Evolutionary conservation across 2,888 invertebrate genomes (phyloP).

Genomic region (Patella depressa): DNA sequence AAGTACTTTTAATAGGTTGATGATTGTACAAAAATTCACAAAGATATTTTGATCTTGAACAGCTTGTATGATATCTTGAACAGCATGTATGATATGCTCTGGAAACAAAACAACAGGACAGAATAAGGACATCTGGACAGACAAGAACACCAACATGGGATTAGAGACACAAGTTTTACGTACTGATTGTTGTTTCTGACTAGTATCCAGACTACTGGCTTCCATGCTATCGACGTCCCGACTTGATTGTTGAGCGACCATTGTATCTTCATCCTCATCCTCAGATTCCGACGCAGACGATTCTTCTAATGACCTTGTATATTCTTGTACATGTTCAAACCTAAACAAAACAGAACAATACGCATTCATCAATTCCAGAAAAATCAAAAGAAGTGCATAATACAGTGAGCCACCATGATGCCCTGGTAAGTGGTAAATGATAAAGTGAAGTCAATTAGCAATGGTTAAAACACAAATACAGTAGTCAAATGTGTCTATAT

Average conservation of each 20-base stretch:
- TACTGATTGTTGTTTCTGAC: constrained; percentile 7
- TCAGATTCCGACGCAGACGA: constrained; percentile 55
- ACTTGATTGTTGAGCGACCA: constrained; percentile 26
- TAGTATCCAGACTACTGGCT: neutral
- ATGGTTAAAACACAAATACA: neutral
- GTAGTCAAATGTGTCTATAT: no score
- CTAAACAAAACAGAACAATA: constrained; percentile 35
- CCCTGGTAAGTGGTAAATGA: neutral
- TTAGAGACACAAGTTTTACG: neutral
- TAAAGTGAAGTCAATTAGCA: neutral
- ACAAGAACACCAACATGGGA: neutral
- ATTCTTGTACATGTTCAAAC: constrained; percentile 64
- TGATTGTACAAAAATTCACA: no score
- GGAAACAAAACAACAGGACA: no score
- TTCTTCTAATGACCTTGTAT: constrained; percentile 57
- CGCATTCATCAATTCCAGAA: no score
- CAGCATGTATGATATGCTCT: no score
- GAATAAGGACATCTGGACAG: no score
- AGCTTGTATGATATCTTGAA: no score
- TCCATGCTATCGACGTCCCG: constrained; percentile 28
- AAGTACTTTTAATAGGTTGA: no score
- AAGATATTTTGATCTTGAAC: no score
- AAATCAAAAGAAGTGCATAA: no score
- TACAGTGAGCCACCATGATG: neutral
- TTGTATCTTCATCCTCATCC: constrained; percentile 37